phyloP scores from a whole-genome alignment of 1,140 invertebrate species.

The Neotoxoptera formosana region DNA sequence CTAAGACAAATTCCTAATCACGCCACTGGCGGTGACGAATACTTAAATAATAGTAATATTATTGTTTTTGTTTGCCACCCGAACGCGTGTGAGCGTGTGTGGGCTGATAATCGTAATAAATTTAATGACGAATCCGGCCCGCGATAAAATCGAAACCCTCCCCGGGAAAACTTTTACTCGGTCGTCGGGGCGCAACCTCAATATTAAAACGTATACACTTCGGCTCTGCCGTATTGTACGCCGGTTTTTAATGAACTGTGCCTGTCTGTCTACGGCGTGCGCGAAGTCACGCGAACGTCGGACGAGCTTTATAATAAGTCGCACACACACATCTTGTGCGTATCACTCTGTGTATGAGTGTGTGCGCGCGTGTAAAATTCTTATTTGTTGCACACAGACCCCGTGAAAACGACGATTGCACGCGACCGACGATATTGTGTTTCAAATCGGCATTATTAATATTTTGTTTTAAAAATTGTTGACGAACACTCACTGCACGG shows the following conservation, averaged over 20 bases:
- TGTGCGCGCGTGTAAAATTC: neutral
- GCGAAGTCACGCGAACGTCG: slow-evolving; percentile 4
- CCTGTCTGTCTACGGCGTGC: neutral
- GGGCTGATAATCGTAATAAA: neutral
- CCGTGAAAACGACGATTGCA: neutral
- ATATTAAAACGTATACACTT: slow-evolving; percentile 2
- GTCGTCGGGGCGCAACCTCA: neutral
- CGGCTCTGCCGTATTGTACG: too few species aligned
- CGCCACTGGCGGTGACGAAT: neutral
- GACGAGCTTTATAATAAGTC: neutral
- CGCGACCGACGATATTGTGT: neutral
- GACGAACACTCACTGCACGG: too few species aligned
- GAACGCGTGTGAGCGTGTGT: too few species aligned
- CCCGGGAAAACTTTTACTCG: neutral
- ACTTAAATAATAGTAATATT: neutral
- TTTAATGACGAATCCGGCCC: neutral
- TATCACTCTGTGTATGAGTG: neutral
- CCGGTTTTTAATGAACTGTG: neutral
- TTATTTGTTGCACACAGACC: neutral
- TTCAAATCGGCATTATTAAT: neutral
- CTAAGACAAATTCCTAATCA: too few species aligned
- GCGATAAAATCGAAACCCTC: neutral
- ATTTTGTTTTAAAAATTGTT: neutral
- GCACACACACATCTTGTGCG: neutral
- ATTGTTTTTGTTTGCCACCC: too few species aligned